phyloP scores from a whole-genome alignment of 2,113 vertebrate genomes.

The Naja naja region DNA sequence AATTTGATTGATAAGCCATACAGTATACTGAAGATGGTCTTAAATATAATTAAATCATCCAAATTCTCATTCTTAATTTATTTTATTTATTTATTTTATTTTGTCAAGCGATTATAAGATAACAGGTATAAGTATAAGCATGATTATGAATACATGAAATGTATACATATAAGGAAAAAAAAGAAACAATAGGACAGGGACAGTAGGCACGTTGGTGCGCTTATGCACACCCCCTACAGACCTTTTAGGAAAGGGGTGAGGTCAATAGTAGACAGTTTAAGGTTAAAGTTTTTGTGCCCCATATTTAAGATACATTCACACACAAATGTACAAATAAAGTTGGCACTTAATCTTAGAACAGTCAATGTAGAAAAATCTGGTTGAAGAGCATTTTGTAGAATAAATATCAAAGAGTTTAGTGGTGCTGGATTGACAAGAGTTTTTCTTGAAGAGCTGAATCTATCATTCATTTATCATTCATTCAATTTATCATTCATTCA shows the following conservation, averaged over 20 bases:
- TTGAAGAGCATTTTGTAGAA: neutral
- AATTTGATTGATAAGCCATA: neutral
- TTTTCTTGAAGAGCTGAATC: neutral
- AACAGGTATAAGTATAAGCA: too few species aligned
- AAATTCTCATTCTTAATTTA: neutral
- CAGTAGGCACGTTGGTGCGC: too few species aligned
- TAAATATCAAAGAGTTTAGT: neutral
- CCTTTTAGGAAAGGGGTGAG: too few species aligned
- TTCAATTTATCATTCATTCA: neutral
- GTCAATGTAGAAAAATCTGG: neutral
- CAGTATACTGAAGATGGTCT: neutral
- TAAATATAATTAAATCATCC: neutral
- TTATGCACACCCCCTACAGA: too few species aligned
- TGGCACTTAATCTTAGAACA: neutral
- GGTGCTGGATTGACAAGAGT: neutral
- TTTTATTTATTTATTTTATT: too few species aligned
- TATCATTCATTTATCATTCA: neutral
- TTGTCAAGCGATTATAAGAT: too few species aligned
- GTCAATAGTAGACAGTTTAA: too few species aligned
- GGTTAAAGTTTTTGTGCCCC: too few species aligned
- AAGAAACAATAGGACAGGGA: too few species aligned
- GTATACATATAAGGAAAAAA: too few species aligned
- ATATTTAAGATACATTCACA: neutral
- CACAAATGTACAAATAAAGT: neutral
- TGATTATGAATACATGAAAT: too few species aligned